These are phyloP conservation scores for Serranochromis macrocephalus DNA, from an alignment of 2,113 vertebrate genomes.

Conservation along the genomic window DNA sequence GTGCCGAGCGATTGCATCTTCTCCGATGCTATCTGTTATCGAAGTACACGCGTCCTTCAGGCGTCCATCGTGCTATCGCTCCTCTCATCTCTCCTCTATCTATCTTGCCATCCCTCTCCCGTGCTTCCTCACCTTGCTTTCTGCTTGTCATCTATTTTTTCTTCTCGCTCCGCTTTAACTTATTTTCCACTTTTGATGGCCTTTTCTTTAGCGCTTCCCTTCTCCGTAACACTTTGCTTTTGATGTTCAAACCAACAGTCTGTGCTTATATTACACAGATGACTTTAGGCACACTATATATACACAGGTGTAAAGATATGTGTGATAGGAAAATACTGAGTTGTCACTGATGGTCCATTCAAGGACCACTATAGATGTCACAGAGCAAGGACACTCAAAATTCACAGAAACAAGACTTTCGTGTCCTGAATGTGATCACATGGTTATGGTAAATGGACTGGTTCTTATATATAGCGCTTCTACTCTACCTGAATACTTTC, in stretches of 20 bases:
- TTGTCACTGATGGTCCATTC: background rate
- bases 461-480: background rate
- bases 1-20: constrained; percentile 56
- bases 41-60: constrained; percentile 70
- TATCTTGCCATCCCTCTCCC: constrained; percentile 37
- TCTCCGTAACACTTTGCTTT: background rate
- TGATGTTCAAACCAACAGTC: background rate
- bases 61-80: constrained; percentile 60
- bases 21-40: constrained; percentile 64
- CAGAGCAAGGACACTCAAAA: background rate
- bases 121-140: constrained; percentile 43
- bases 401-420: background rate
- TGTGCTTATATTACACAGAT: background rate
- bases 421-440: background rate
- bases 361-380: background rate
- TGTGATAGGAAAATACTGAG: background rate
- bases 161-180: background rate
- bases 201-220: background rate
- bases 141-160: background rate
- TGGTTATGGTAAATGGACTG: background rate
- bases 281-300: background rate
- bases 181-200: background rate
- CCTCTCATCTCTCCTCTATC: constrained; percentile 63
- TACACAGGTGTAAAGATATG: background rate
- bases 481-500: background rate